Percentiles rank a stretch among this genome's conserved stretches.
Evolutionary conservation across 2,888 invertebrate species (phyloP).

Genomic region (Alitta virens): DNA sequence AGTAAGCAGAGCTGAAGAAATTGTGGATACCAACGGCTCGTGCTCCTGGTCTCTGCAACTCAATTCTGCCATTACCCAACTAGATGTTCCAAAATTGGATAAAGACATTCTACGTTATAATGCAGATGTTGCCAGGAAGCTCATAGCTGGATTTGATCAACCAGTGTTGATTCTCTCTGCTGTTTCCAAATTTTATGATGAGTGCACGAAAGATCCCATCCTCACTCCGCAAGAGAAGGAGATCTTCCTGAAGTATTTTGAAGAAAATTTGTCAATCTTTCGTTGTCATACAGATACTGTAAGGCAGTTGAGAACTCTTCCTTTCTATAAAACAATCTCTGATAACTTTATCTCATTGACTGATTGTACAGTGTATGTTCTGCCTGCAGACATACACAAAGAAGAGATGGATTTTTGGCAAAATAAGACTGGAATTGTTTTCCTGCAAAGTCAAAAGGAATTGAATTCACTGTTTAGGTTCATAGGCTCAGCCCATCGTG

Average conservation of each 20-base stretch:
- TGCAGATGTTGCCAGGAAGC: no score
- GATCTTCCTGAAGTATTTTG: no score
- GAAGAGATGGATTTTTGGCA: constrained; percentile 30
- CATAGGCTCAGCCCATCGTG: constrained; percentile 26
- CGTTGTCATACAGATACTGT: no score
- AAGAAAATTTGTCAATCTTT: no score
- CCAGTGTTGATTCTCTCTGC: no score
- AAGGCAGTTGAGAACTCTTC: constrained; percentile 17
- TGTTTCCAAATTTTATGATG: no score
- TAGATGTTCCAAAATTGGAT: constrained; percentile 22
- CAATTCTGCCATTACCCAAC: not conserved
- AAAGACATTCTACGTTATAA: no score
- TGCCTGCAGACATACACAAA: constrained; percentile 27
- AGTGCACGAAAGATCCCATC: no score
- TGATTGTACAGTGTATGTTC: constrained; percentile 25
- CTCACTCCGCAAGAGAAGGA: no score
- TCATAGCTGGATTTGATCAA: no score
- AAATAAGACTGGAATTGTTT: constrained; percentile 27
- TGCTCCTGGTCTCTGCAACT: no score
- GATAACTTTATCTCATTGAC: constrained; percentile 24
- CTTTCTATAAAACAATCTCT: constrained; percentile 25
- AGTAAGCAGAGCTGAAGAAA: constrained; percentile 8
- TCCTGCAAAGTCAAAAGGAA: constrained; percentile 22
- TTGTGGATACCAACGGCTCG: constrained; percentile 10
- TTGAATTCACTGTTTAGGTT: constrained; percentile 22